A percentile compares a stretch with the other conserved stretches of the same genome.
Conservation (phyloP, 53 echinoderm and acorn worm species). For the Paelopatides confundens region DNA sequence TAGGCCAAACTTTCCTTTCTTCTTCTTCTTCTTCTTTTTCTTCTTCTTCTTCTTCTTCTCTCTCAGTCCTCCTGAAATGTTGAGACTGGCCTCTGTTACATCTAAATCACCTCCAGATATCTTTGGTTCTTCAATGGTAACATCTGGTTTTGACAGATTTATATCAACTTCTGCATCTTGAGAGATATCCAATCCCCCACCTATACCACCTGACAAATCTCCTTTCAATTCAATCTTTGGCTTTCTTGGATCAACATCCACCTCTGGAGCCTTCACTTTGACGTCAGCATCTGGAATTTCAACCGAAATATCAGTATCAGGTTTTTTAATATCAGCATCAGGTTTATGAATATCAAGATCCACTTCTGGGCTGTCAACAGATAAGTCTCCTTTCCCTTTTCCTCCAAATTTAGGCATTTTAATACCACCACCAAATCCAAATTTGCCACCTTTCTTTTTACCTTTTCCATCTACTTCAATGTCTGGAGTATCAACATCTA, state of each 20-base stretch:
- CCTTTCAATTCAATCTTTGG: slow-evolving; percentile 20
- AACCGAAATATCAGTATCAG: slow-evolving; percentile 66
- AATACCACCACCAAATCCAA: slow-evolving; percentile 59
- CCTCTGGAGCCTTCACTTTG: slow-evolving; percentile 27
- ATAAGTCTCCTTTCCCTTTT: not conserved
- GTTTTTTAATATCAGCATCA: slow-evolving; percentile 10
- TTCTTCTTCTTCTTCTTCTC: not conserved
- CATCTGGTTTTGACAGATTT: slow-evolving; percentile 33
- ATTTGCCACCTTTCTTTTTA: slow-evolving; percentile 47
- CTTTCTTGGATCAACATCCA: slow-evolving; percentile 12
- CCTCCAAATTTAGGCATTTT: slow-evolving; percentile 38
- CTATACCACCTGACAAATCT: slow-evolving; percentile 32
- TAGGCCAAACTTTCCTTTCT: slow-evolving; percentile 69
- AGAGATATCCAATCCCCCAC: slow-evolving; percentile 43
- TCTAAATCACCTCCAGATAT: slow-evolving; percentile 47
- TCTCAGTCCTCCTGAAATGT: slow-evolving; percentile 17
- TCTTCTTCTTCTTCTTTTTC: slow-evolving; percentile 57
- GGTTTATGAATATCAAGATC: slow-evolving; percentile 37
- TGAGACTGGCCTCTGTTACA: slow-evolving; percentile 41
- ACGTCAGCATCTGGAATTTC: slow-evolving; percentile 36
- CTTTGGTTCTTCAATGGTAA: slow-evolving; percentile 38
- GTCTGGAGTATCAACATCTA: slow-evolving; percentile 38
- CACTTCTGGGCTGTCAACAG: slow-evolving; percentile 44
- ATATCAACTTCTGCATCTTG: slow-evolving; percentile 61
- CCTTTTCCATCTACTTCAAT: slow-evolving; percentile 30